Evolutionary conservation across 1,140 invertebrate species (phyloP), one percentile per base, ranked within the genome.

Genomic region (Saccostrea echinata): DNA sequence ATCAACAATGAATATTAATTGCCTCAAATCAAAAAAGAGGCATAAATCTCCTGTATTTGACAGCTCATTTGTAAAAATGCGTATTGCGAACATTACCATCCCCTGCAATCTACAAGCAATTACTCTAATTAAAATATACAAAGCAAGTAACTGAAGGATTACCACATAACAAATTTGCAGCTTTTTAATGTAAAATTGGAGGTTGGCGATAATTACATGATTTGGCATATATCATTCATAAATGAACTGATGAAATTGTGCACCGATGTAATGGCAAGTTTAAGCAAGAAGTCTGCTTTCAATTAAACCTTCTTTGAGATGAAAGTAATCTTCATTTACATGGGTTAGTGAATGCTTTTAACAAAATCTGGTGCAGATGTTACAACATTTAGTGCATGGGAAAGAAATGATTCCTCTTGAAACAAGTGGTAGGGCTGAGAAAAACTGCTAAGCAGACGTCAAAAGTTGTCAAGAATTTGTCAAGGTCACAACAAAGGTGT

Each of bases 341-440:
- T 33, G 68, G 68, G 13, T 30, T 76, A 30, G 68, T 76, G 27
- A 30, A 76, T 76, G 68, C 27, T 76, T 76, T 76, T 33, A 76
- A 30, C 68, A 76, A 61, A 61, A 61, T 61, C 16, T 33, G 24
- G 68, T 76, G 68, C 68, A 76, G 68, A 76, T 76, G 68, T 76
- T 76, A 76, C 68, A 76, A 76, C 68, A 76, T 76, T 76, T 30
- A 76, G 68, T 76, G 68, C 68, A 76, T 76, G 68, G 68, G 68
- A 76, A 76, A 76, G 30, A 30, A 30, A 76, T 76, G 24, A 76
- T 27, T 61, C 68, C 68, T 30, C 30, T 76, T 76, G 68, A 76
- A 76, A 76, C 68, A 76, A 76, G 68, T 76, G 68, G 68, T 33
- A 76, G 68, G 30, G 13, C 30, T 76, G 68, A 33, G 24, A 13